Evolutionary conservation across 2,888 invertebrate species (phyloP).

Genomic region (Baccha elongata): DNA sequence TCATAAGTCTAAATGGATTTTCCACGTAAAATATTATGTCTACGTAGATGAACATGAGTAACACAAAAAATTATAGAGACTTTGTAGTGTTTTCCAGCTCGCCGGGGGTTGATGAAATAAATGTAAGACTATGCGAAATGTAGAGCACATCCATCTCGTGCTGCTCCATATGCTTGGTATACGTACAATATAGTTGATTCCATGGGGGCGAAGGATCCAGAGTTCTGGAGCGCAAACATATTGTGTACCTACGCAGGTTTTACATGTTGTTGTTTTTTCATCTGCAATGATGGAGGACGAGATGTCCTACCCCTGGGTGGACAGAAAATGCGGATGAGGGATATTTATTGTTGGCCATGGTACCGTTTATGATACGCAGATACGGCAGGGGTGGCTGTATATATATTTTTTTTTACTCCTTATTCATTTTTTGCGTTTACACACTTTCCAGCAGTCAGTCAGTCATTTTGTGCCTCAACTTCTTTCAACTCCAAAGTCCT

Average conservation of each 20-base stretch:
- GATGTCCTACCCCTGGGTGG: constrained; percentile 16
- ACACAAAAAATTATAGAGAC: constrained; percentile 47
- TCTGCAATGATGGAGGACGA: background rate
- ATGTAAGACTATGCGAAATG: constrained; percentile 67
- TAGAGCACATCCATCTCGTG: constrained; percentile 44
- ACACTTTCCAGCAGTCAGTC: constrained; percentile 62
- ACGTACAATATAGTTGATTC: constrained; percentile 1
- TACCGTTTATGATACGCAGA: constrained; percentile 66
- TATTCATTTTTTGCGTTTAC: constrained; percentile 28
- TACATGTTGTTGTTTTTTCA: constrained; percentile 37
- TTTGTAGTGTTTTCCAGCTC: constrained; percentile 56
- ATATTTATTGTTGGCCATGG: constrained; percentile 70
- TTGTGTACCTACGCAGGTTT: constrained; percentile 48
- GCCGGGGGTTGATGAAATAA: constrained; percentile 63
- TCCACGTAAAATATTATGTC: constrained; percentile 74
- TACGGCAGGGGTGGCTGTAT: constrained; percentile 27
- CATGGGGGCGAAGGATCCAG: constrained; percentile 29
- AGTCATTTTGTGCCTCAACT: constrained; percentile 53
- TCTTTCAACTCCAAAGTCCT: background rate
- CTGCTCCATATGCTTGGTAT: constrained; percentile 44
- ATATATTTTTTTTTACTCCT: constrained; percentile 18
- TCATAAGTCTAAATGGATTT: constrained; percentile 76
- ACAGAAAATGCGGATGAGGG: constrained; percentile 45
- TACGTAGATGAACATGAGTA: constrained; percentile 29
- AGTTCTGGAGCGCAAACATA: constrained; percentile 48